These are phyloP conservation scores for Druon quercuslanigerum DNA, from an alignment of 1,140 invertebrate genomes.

Conservation along the genomic window DNA sequence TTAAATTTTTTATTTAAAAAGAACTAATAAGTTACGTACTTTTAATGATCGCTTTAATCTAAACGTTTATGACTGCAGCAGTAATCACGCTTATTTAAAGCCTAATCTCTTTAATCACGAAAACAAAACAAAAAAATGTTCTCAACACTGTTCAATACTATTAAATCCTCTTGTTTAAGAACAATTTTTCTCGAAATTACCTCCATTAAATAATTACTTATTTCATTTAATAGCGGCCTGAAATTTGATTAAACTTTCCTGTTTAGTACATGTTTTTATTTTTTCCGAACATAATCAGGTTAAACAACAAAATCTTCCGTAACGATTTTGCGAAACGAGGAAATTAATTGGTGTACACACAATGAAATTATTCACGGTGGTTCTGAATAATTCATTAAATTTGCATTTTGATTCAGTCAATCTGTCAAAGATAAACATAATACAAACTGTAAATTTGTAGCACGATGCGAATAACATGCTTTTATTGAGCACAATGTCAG, in stretches of 20 bases:
- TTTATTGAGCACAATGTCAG: constrained; percentile 29
- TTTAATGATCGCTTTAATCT: background rate
- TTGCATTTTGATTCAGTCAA: constrained; percentile 39
- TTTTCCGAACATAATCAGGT: background rate
- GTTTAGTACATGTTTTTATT: background rate
- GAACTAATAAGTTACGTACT: constrained; percentile 8
- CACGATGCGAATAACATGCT: constrained; percentile 14
- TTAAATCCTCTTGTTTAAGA: too few species aligned
- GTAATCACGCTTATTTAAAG: background rate
- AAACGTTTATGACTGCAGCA: background rate
- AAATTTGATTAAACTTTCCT: background rate
- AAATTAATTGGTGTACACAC: constrained; percentile 6
- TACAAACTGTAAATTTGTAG: constrained; percentile 28
- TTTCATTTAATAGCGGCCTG: background rate
- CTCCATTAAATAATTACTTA: too few species aligned
- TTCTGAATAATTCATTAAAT: constrained; percentile 39
- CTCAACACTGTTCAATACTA: too few species aligned
- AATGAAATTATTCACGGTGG: constrained; percentile 5
- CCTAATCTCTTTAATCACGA: background rate
- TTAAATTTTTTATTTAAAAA: background rate
- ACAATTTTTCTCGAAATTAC: too few species aligned
- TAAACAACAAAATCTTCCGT: background rate
- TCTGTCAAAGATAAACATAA: constrained; percentile 41
- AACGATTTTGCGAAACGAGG: background rate
- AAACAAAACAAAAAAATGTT: background rate